These are phyloP conservation scores for Tribolium castaneum DNA, from an alignment of 1,140 invertebrate species.

Conservation along the genomic window DNA sequence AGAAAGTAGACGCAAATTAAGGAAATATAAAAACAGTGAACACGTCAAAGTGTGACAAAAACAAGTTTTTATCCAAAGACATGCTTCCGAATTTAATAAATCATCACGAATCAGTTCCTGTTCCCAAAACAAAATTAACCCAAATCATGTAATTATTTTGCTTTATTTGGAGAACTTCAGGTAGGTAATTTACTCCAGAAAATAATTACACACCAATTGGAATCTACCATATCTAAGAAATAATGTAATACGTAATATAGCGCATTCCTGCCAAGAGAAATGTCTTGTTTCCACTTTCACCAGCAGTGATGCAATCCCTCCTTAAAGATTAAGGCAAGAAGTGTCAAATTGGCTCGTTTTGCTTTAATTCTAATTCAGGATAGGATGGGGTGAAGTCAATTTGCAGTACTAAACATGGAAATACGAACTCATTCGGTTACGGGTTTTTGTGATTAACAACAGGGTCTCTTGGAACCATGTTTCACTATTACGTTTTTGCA, in stretches of 20 bases:
- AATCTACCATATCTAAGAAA: neutral
- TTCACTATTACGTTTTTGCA: neutral
- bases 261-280: conserved; percentile 27
- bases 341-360: conserved; percentile 14
- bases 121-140: neutral
- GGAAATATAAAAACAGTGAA: neutral
- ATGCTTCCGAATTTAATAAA: too few relatives aligned
- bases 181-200: neutral
- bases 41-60: neutral
- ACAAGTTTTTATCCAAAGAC: too few relatives aligned
- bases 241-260: conserved; percentile 28
- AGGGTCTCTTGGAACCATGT: neutral
- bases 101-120: neutral
- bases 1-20: conserved; percentile 26
- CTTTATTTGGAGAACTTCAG: too few relatives aligned
- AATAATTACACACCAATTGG: neutral
- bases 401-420: neutral
- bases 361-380: neutral
- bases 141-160: too few relatives aligned
- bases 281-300: conserved; percentile 32
- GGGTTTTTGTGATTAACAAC: conserved; percentile 26
- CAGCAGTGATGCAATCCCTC: conserved; percentile 4
- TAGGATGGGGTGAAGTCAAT: conserved; percentile 28
- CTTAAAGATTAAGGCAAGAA: conserved; percentile 20
- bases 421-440: neutral